These are phyloP conservation scores for Pagrus major DNA, from an alignment of 2,113 vertebrate species.

Conservation along the genomic window DNA sequence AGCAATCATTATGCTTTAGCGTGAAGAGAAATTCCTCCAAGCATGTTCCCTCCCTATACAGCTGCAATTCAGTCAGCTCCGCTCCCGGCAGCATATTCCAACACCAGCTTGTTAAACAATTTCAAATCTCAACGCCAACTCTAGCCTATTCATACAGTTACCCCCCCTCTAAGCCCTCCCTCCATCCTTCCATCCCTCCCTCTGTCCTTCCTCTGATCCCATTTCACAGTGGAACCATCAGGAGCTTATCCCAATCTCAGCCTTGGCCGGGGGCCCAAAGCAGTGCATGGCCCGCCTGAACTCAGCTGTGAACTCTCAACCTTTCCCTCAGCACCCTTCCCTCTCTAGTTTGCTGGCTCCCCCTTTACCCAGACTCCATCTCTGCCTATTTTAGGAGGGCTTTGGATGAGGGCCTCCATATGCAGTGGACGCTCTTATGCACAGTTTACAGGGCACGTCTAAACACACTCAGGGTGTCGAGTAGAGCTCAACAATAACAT, in stretches of 20 bases:
- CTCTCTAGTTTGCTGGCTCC: constrained; percentile 43
- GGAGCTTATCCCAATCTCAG: constrained; percentile 77
- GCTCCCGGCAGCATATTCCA: constrained; percentile 56
- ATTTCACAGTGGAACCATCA: constrained; percentile 78
- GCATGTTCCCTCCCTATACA: constrained; percentile 25
- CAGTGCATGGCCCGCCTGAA: constrained; percentile 65
- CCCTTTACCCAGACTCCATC: constrained; percentile 36
- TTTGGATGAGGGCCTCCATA: constrained; percentile 47
- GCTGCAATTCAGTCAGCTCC: constrained; percentile 47
- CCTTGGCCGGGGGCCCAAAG: constrained; percentile 65
- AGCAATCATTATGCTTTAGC: constrained; percentile 30
- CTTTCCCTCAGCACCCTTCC: constrained; percentile 58
- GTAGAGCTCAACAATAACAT: constrained; percentile 61
- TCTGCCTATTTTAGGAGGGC: constrained; percentile 66
- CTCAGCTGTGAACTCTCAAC: constrained; percentile 76
- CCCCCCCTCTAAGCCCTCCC: constrained; percentile 17
- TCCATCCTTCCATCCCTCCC: constrained; percentile 49
- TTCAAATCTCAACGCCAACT: constrained; percentile 73
- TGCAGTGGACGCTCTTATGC: constrained; percentile 59
- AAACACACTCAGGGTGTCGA: constrained; percentile 65
- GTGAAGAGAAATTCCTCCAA: constrained; percentile 33
- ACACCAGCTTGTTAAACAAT: constrained; percentile 76
- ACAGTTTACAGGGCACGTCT: constrained; percentile 68
- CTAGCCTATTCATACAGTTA: constrained; percentile 60
- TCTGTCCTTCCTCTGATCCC: constrained; percentile 74